These are phyloP conservation scores for Drosophila seclusa DNA, from an alignment of 2,888 invertebrate species.

Conservation along the genomic window DNA sequence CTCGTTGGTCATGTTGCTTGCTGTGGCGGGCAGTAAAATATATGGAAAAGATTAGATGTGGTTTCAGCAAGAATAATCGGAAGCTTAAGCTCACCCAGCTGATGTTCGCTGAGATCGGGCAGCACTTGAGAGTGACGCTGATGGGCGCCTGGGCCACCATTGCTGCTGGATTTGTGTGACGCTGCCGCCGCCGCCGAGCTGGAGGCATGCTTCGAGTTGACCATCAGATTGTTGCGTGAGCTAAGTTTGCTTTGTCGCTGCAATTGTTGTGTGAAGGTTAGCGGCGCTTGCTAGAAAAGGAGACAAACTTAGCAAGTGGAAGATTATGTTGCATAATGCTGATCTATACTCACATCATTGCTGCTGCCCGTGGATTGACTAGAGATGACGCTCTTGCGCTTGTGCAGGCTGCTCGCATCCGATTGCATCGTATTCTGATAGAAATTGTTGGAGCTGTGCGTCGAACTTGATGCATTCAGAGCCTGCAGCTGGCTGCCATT, in stretches of 20 bases:
- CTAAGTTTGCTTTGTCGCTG: constrained; percentile 86
- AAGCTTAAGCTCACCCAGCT: constrained; percentile 76
- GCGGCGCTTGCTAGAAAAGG: constrained; percentile 86
- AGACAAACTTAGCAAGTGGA: neutral
- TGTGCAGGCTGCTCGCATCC: constrained; percentile 85
- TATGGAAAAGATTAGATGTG: neutral
- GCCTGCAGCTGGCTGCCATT: constrained; percentile 80
- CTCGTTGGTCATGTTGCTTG: constrained; percentile 82
- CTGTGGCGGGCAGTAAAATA: constrained; percentile 24
- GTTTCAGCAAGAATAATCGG: neutral
- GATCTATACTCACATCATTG: constrained; percentile 83
- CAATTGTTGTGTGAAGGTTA: constrained; percentile 97
- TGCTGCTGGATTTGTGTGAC: constrained; percentile 67
- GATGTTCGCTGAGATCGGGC: constrained; percentile 85
- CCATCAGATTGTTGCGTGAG: constrained; percentile 84
- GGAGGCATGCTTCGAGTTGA: constrained; percentile 81
- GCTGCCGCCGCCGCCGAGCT: constrained; percentile 44
- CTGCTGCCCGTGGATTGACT: constrained; percentile 86
- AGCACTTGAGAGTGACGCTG: constrained; percentile 84
- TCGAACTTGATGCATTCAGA: constrained; percentile 84
- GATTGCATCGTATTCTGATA: constrained; percentile 85
- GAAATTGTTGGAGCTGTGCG: constrained; percentile 85
- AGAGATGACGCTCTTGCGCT: constrained; percentile 85
- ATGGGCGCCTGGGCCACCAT: constrained; percentile 69
- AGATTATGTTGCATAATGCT: neutral